Evolutionary conservation across 1,140 invertebrate species (phyloP).

Genomic region (Apis cerana): DNA sequence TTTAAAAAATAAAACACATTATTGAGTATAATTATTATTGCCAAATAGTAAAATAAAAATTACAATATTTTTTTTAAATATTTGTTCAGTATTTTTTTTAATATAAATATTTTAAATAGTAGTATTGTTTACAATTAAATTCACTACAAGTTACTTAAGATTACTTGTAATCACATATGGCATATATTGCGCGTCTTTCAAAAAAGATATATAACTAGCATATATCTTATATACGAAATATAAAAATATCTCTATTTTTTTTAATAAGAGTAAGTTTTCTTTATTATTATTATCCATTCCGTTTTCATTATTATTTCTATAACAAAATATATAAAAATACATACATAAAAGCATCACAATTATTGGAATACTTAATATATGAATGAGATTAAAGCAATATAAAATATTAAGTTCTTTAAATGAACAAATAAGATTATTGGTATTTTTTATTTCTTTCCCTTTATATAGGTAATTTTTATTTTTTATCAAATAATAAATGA

Average conservation of each 20-base stretch:
- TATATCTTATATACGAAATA: constrained; percentile 29
- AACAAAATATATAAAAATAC: constrained; percentile 53
- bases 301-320: constrained; percentile 3
- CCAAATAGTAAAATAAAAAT: neutral
- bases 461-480: neutral
- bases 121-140: constrained; percentile 13
- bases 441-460: neutral
- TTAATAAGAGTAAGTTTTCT: constrained; percentile 14
- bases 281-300: too few species aligned
- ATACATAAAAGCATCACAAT: constrained; percentile 54
- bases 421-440: neutral
- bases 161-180: neutral
- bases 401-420: neutral
- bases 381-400: neutral
- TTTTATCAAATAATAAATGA: neutral
- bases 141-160: constrained; percentile 5
- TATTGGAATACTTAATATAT: constrained; percentile 40
- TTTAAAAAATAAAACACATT: neutral
- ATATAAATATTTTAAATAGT: constrained; percentile 14
- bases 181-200: neutral
- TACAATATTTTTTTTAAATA: neutral
- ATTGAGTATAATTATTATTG: neutral
- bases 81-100: constrained; percentile 25
- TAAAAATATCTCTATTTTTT: constrained; percentile 52
- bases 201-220: constrained; percentile 12